Evolutionary conservation across 2,797 vertebrate genomes (phyloP), one percentile per base, ranked within the genome.

Genomic region (Bradypus variegatus): DNA sequence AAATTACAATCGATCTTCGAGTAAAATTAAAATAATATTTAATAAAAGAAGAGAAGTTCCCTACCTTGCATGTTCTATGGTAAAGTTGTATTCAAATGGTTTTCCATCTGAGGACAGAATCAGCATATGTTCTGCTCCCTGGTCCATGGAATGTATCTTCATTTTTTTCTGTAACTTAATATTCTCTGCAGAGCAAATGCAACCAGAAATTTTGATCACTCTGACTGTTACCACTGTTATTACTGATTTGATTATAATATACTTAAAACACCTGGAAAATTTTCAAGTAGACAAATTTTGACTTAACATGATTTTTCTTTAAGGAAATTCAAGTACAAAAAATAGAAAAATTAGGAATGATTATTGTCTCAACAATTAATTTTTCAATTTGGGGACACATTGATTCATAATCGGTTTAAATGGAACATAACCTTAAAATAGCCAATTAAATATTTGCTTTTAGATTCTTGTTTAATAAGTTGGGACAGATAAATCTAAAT

Each of bases 71-170:
- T 29, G 93, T 93, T 94, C 45, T 78, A 36, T 62, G 95, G 95
- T 25, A n/a, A 95, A 92, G 96, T 72, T 21, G 91, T 95, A 94
- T 19, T 95, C 93, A 86, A 93, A 96, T 25, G 72, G 90, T 79
- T 95, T 93, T 85, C 97, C 96, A 0, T 96, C 7, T 1, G 55
- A 21, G 45, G 95, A 97, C 5, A 98, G 95, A 94, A 98, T 2
- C 1, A 97, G 92, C 6, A 50, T 91, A 5, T 95, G 91, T 5
- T 97, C 96, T 8, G 64, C 96, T 7, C 96, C 94, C 21, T 97
- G 98, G 80, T 96, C 97, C 96, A 98, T 92, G 6, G 96, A 97
- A 1, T 31, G 41, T 69, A 97, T 94, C 92, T 94, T 92, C 95
- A 90, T 88, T 0, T 94, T 92, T 65, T 70, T 93, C 38, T 73